Percentiles rank a stretch among this genome's conserved stretches.
Evolutionary conservation across 23 tunicate species (phyloP).

Genomic region (Halocynthia aurantium): DNA sequence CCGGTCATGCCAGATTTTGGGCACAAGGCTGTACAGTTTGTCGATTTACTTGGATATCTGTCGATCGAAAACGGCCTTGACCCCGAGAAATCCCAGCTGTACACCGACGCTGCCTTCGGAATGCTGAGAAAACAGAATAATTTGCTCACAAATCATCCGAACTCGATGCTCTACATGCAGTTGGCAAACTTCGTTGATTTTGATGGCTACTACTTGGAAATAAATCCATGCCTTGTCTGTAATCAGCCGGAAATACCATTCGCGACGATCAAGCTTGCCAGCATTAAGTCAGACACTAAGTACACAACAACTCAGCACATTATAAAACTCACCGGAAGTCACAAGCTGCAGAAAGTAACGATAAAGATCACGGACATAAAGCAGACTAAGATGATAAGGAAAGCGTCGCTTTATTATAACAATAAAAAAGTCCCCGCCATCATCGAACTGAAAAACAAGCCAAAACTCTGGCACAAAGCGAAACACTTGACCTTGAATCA

Average conservation of each 20-base stretch:
- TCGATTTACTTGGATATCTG: constrained; percentile 82
- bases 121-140: constrained; percentile 48
- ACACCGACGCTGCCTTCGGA: constrained; percentile 44
- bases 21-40: constrained; percentile 73
- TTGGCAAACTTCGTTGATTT: constrained; percentile 77
- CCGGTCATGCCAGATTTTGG: constrained; percentile 58
- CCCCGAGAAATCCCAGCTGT: constrained; percentile 25
- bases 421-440: constrained; percentile 88
- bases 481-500: constrained; percentile 48
- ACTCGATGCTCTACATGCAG: constrained; percentile 79
- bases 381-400: constrained; percentile 84
- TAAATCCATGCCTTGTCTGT: constrained; percentile 89
- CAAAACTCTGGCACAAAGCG: constrained; percentile 91
- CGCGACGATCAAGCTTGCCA: constrained; percentile 56
- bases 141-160: constrained; percentile 65
- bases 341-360: constrained; percentile 63
- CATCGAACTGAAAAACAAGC: constrained; percentile 88
- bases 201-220: constrained; percentile 91
- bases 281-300: constrained; percentile 58
- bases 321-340: constrained; percentile 67
- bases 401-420: constrained; percentile 82
- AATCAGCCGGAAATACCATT: constrained; percentile 72
- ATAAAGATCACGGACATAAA: constrained; percentile 83
- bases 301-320: constrained; percentile 92
- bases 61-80: constrained; percentile 48